Percentiles rank a stretch among this genome's conserved stretches.
phyloP scores from a whole-genome alignment of 2,113 vertebrate species.

The Lepus europaeus region DNA sequence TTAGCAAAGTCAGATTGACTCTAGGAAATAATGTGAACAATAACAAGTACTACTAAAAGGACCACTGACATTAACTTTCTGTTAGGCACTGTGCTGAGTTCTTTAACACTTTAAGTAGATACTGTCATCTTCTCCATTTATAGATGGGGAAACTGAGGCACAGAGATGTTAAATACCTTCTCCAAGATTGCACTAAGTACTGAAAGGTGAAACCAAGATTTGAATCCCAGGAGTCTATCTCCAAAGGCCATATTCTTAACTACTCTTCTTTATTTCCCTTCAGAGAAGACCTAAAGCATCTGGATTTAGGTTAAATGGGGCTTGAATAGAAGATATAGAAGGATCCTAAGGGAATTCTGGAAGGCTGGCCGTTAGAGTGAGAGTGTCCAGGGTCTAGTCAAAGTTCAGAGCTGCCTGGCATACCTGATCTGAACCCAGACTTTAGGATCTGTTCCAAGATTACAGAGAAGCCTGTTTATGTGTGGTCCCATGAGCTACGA shows the following conservation, averaged over 20 bases:
- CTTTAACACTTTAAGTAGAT: conserved; percentile 12
- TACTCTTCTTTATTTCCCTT: conserved; percentile 6
- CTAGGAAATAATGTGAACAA: conserved; percentile 20
- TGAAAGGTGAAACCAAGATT: not conserved
- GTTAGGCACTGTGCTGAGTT: not conserved
- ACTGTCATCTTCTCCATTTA: not conserved
- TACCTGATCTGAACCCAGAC: conserved; percentile 37
- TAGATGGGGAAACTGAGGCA: not conserved
- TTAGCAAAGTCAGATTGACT: not conserved
- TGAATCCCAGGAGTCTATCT: conserved; percentile 33
- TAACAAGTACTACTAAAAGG: conserved; percentile 43
- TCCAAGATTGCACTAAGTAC: not conserved
- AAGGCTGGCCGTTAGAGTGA: conserved; percentile 15
- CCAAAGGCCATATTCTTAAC: conserved; percentile 43
- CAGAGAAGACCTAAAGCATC: not conserved
- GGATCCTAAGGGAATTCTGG: conserved; percentile 16
- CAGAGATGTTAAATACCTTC: not conserved
- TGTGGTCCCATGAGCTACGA: not conserved
- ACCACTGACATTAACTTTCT: not conserved
- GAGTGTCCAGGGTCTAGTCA: not conserved
- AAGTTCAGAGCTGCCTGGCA: conserved; percentile 28
- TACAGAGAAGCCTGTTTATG: not conserved
- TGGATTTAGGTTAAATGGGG: not conserved
- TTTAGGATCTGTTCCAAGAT: not conserved
- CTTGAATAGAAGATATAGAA: conserved; percentile 28